Evolutionary conservation across 2,797 vertebrate species (phyloP), one percentile per base, ranked within the genome.

Genomic region (Buphagus erythrorhynchus): DNA sequence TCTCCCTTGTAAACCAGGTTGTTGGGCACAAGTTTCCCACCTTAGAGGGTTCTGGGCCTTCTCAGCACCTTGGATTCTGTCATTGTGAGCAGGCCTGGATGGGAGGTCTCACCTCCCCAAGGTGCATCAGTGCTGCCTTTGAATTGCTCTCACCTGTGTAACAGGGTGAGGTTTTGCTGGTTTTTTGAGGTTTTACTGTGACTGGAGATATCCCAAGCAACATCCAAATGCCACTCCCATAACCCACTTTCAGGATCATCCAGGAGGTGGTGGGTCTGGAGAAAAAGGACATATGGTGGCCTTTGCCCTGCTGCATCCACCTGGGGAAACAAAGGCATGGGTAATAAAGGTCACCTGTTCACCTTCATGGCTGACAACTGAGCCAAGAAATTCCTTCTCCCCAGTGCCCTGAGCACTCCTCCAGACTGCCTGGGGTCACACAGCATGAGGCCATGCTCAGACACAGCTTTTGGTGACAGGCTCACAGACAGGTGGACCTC

Each of bases 91-190:
- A 69, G 33, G 10, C 25, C 42, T 52, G 46, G 15, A 10, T 66
- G 51, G 46, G 54, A 78, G 8, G 4, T 66, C 42, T 78, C 71
- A 72, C 8, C 18, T 87, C 48, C 63, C 58, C 16, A 3, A 1
- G 12, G 29, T 48, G 36, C 33, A 7, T 29, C 74, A 45, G 28
- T 8, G 26, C 26, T 72, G 82, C 35, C 66, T 46, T 29, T 82
- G 63, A 43, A 16, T 29, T 0, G 0, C 19, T 35, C 55, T 55
- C 35, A 38, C 10, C 24, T 54, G 31, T 18, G 7, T 11, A 36
- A 48, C 15, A 33, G 38, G 19, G 13, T 24, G 31, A 66, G 17
- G 48, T 59, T 69, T 81, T 66, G 43, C 35, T 85, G 7, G n/a
- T n/a, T n/a, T n/a, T n/a, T n/a, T n/a, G n/a, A n/a, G n/a, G n/a